Conservation (phyloP, 2,797 vertebrate genomes). For the Xenops minutus region DNA sequence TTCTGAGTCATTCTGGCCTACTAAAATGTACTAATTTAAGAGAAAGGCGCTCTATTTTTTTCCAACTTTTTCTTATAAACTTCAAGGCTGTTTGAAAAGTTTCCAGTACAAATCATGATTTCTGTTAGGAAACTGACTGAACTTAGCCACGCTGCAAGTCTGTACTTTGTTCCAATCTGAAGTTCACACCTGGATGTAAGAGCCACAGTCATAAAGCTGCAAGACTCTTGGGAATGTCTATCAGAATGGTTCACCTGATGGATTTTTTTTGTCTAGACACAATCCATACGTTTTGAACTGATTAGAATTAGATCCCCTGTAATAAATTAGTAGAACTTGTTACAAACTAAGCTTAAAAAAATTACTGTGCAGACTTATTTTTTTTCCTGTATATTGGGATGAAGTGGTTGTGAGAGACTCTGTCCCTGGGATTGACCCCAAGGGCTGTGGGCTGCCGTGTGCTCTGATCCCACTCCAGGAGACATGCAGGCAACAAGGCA, state of each 20-base stretch:
- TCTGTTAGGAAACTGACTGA: not conserved
- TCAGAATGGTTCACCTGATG: too few relatives aligned
- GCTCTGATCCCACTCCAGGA: not conserved
- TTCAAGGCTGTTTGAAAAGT: not conserved
- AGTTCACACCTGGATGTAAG: not conserved
- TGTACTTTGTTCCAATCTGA: not conserved
- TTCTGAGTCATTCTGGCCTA: not conserved
- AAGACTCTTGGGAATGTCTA: not conserved
- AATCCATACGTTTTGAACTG: accelerated
- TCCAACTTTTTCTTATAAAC: not conserved
- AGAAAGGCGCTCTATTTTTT: not conserved
- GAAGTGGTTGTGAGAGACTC: too few relatives aligned
- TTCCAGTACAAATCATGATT: not conserved
- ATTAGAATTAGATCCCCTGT: not conserved
- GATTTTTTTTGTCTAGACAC: not conserved
- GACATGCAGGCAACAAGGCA: accelerated
- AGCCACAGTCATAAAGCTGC: not conserved
- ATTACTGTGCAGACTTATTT: accelerated
- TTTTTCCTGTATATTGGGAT: too few relatives aligned
- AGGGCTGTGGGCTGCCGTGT: accelerated
- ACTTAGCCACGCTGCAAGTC: not conserved
- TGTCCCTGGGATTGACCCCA: accelerated
- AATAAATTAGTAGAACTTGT: not conserved
- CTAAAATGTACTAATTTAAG: not conserved
- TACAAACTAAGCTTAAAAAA: not conserved